Evolutionary conservation across 1,140 invertebrate genomes (phyloP).

Genomic region (Trypoxylus dichotomus): DNA sequence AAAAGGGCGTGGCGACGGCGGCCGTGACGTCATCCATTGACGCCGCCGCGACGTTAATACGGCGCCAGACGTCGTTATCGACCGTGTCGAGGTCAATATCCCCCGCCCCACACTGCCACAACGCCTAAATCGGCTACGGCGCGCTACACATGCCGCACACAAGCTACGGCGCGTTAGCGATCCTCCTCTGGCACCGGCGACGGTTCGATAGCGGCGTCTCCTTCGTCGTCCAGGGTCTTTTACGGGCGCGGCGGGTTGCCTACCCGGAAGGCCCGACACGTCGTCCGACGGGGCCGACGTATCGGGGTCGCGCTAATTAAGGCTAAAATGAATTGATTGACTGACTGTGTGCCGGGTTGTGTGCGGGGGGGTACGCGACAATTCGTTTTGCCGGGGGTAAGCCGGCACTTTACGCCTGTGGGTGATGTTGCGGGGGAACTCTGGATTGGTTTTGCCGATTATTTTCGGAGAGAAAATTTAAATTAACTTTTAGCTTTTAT

Average conservation of each 20-base stretch:
- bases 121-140: not conserved
- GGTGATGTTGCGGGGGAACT: too few relatives aligned
- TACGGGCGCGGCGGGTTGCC: not conserved
- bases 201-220: not conserved
- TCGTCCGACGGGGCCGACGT: not conserved
- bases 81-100: constrained; percentile 44
- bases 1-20: constrained; percentile 39
- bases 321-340: not conserved
- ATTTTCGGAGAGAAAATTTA: too few relatives aligned
- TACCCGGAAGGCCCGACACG: not conserved
- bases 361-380: not conserved
- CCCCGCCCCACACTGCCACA: constrained; percentile 31
- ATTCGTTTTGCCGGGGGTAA: too few relatives aligned
- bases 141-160: not conserved
- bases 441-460: too few relatives aligned
- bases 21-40: constrained; percentile 47
- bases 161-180: not conserved
- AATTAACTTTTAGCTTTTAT: too few relatives aligned
- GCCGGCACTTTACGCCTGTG: too few relatives aligned
- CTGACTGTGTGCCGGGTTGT: not conserved
- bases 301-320: constrained; percentile 12
- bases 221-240: too few relatives aligned
- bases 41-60: constrained; percentile 43
- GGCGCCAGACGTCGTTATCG: constrained; percentile 50
- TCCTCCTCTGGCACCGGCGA: not conserved